Evolutionary conservation across 2,888 invertebrate species (phyloP).

Genomic region (Acanthosoma haemorrhoidale): DNA sequence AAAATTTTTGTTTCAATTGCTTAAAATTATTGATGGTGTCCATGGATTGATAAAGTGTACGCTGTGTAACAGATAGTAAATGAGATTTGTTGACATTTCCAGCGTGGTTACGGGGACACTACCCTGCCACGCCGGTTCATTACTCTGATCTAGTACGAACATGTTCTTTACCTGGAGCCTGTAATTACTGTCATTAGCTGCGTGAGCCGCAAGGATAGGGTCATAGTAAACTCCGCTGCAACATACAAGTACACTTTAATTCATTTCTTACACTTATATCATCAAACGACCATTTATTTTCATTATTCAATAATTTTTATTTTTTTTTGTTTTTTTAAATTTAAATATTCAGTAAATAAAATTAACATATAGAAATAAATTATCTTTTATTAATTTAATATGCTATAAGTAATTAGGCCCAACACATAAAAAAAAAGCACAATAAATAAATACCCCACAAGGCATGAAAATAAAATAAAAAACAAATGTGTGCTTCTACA

Average conservation of each 20-base stretch:
- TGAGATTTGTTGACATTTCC: too few species aligned
- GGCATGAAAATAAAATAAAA: constrained; percentile 31
- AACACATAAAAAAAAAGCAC: constrained; percentile 31
- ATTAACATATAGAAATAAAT: not conserved
- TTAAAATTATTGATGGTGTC: too few species aligned
- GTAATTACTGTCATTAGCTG: constrained; percentile 75
- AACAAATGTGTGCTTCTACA: constrained; percentile 34
- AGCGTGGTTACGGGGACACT: too few species aligned
- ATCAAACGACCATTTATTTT: not conserved
- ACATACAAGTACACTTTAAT: constrained; percentile 30
- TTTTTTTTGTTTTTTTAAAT: not conserved
- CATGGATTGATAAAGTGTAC: too few species aligned
- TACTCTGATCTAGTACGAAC: too few species aligned
- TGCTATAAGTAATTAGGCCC: constrained; percentile 19
- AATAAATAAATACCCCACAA: constrained; percentile 32
- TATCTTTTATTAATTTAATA: constrained; percentile 15
- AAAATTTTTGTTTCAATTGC: too few species aligned
- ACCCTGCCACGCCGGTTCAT: too few species aligned
- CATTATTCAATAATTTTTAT: not conserved
- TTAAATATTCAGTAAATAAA: not conserved
- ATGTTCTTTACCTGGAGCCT: constrained; percentile 71
- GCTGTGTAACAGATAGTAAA: too few species aligned
- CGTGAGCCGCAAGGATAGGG: constrained; percentile 86
- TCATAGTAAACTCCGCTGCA: constrained; percentile 86
- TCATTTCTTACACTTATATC: not conserved